Evolutionary conservation across 2,888 invertebrate species (phyloP).

Genomic region (Eurytoma californica): DNA sequence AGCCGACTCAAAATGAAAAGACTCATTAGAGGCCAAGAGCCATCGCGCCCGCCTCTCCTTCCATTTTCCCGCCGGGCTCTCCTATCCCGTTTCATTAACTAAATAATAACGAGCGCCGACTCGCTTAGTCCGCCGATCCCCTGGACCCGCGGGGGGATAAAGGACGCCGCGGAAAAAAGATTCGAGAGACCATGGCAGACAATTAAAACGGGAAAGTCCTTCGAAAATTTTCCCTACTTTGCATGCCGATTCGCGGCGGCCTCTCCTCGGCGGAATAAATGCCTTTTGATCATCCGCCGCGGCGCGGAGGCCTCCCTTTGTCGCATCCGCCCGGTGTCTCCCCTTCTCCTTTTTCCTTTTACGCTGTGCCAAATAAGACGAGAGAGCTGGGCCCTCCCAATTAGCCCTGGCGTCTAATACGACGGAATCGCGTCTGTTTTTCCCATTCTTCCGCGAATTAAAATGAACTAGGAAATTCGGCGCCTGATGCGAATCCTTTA

Average conservation of each 20-base stretch:
- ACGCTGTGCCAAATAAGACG: slow-evolving; percentile 45
- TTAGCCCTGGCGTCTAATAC: slow-evolving; percentile 17
- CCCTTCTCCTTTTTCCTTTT: slow-evolving; percentile 7
- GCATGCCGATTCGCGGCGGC: slow-evolving; percentile 30
- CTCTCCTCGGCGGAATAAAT: slow-evolving; percentile 49
- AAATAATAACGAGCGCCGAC: slow-evolving; percentile 33
- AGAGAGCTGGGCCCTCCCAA: slow-evolving; percentile 19
- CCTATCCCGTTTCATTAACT: slow-evolving; percentile 35
- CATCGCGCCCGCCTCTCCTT: neutral
- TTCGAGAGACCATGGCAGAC: slow-evolving; percentile 20
- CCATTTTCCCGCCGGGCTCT: neutral
- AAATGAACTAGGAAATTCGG: too few relatives aligned
- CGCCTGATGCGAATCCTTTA: too few relatives aligned
- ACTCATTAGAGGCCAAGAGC: slow-evolving; percentile 30
- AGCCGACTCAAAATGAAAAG: slow-evolving; percentile 35
- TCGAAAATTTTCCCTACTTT: slow-evolving; percentile 36
- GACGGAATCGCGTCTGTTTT: too few relatives aligned
- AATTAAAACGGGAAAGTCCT: slow-evolving; percentile 41
- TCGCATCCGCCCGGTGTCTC: neutral
- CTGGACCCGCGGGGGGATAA: too few relatives aligned
- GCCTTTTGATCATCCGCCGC: slow-evolving; percentile 42
- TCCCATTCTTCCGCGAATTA: too few relatives aligned
- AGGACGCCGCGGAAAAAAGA: neutral
- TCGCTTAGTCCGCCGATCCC: too few relatives aligned
- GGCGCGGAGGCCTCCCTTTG: neutral